Evolutionary conservation across 2,113 vertebrate species (phyloP).

Genomic region (Morone saxatilis): DNA sequence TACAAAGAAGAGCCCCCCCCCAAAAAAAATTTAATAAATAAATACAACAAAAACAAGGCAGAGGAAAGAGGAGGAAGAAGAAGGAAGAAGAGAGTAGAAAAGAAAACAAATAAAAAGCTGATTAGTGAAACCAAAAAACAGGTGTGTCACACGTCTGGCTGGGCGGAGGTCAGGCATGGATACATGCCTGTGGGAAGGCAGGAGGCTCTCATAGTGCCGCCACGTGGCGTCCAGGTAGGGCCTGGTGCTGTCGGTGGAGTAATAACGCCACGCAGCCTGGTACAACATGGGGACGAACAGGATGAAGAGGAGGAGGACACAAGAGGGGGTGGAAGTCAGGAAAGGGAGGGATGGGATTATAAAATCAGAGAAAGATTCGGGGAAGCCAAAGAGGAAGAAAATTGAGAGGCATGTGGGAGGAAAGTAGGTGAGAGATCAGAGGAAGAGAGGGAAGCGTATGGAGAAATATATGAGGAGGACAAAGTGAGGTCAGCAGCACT

Average conservation of each 20-base stretch:
- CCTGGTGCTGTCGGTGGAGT: constrained; percentile 85
- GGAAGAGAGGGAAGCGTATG: constrained; percentile 1
- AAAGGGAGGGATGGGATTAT: constrained; percentile 6
- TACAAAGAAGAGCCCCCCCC: constrained; percentile 43
- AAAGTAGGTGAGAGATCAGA: constrained; percentile 51
- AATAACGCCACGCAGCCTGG: constrained; percentile 90
- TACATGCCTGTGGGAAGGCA: constrained; percentile 89
- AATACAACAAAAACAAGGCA: constrained; percentile 32
- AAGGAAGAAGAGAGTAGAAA: constrained; percentile 64
- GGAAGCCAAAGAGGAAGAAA: not conserved
- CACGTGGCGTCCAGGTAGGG: constrained; percentile 86
- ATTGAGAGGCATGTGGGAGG: not conserved
- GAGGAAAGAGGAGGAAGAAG: constrained; percentile 50
- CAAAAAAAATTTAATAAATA: constrained; percentile 56
- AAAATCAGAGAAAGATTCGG: not conserved
- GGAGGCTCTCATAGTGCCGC: constrained; percentile 88
- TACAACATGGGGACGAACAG: constrained; percentile 79
- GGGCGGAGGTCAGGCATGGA: constrained; percentile 83
- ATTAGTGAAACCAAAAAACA: constrained; percentile 86
- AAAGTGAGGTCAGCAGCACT: not conserved
- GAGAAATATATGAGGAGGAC: constrained; percentile 22
- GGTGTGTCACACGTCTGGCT: constrained; percentile 76
- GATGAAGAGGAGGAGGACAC: constrained; percentile 38
- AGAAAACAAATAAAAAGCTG: constrained; percentile 76
- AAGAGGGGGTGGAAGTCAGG: constrained; percentile 1